Evolutionary conservation across 2,113 vertebrate genomes (phyloP).

Genomic region (Neotoma lepida): DNA sequence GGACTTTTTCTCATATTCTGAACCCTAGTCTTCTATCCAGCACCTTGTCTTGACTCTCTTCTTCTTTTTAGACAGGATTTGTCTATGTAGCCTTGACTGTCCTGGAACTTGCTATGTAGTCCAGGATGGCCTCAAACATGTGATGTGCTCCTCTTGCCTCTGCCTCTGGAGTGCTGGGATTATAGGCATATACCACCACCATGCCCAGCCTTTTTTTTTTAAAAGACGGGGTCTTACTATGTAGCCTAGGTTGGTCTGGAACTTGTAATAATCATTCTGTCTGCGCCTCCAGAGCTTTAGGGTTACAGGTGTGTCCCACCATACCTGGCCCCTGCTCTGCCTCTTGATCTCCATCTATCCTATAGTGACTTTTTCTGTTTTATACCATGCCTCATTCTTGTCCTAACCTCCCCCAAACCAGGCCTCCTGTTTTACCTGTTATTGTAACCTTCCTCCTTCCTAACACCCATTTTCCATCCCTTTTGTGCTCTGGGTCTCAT

Average conservation of each 20-base stretch:
- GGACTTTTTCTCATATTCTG: conserved; percentile 40
- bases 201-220: not conserved
- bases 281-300: not conserved
- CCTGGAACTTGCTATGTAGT: not conserved
- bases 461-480: conserved; percentile 22
- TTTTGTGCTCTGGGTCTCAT: conserved; percentile 25
- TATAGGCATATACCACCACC: not conserved
- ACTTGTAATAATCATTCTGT: not conserved
- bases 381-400: not conserved
- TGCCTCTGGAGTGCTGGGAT: not conserved
- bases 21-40: conserved; percentile 5
- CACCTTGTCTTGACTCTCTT: not conserved
- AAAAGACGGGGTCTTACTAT: not conserved
- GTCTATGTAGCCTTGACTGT: not conserved
- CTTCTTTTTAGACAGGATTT: not conserved
- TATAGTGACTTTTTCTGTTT: conserved; percentile 26
- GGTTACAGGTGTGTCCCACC: not conserved
- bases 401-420: not conserved
- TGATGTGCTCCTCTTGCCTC: no score
- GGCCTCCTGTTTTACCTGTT: not conserved
- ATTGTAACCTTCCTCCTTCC: not conserved
- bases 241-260: not conserved
- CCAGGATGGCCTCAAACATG: not conserved
- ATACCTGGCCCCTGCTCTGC: not conserved
- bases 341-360: conserved; percentile 38